Base-by-base conservation (phyloP, 1,140 invertebrate species). In the Drosophila ohnishii region DNA sequence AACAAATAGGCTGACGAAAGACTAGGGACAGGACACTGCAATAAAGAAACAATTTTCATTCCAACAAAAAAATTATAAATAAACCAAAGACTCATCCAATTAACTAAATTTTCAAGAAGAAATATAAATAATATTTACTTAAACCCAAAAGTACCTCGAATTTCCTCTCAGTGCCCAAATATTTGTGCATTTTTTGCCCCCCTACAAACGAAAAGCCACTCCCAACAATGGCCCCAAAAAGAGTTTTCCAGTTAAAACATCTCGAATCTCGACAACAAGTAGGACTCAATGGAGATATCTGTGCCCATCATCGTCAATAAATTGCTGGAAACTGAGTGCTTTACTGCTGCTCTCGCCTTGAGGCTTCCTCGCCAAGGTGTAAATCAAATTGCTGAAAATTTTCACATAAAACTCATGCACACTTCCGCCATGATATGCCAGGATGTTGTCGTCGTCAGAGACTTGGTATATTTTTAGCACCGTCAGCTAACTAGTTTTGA, bases 261-360 rank as follows among this genome's bases (percentile, higher is more conserved):
- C 25, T 28, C 25, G 25, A 28, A 28, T 28, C 25, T 5, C 32
- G 19, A 22, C 30, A 37, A 35, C 19, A 56, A 30, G 22, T 37
- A 40, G 13, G 3, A n/a, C 64, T 63, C 72, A 70, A 77, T 62
- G 8, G 34, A 53, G 39, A 72, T 71, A 71, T 80, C 72, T 64
- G 45, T 80, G 63, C 64, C 5, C 71, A 80, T 67, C 51, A 72
- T 72, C 57, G 55, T 25, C 78, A 60, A 77, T 81, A 81, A 77
- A 81, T 73, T 59, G 50, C 34, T 48, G 39, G 22, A 60, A 40
- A 63, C 14, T 30, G 62, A 73, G 40, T 76, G 57, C 35, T 73
- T 77, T 67, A 73, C 42, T 51, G 78, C 19, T 11, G 75, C 25
- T 32, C 14, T 10, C 14, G 9, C 28, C 16, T 34, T 5, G 28